Percentiles rank a stretch among this genome's conserved stretches.
Evolutionary conservation across 2,797 vertebrate species (phyloP).

Genomic region (Hydrocynus forskahlii): DNA sequence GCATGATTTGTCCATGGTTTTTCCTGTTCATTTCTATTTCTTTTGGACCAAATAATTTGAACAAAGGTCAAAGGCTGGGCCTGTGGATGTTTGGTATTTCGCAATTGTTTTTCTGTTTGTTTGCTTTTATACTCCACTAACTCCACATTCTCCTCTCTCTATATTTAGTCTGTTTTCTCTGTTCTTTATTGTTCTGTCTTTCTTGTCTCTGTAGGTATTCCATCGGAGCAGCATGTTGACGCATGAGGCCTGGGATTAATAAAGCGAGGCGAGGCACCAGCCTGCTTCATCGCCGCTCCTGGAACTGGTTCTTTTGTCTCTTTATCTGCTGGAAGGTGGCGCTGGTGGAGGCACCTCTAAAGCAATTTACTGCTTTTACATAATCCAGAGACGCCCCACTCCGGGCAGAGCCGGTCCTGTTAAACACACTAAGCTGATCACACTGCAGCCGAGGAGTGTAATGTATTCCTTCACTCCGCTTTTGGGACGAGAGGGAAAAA

Average conservation of each 20-base stretch:
- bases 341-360: constrained; percentile 30
- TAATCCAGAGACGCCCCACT: constrained; percentile 48
- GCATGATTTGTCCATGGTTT: too few species aligned
- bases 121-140: too few species aligned
- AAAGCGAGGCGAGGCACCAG: not conserved
- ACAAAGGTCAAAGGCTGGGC: too few species aligned
- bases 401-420: constrained; percentile 50
- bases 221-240: not conserved
- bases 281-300: not conserved
- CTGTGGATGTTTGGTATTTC: too few species aligned
- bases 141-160: not conserved
- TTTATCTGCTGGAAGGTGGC: constrained; percentile 7
- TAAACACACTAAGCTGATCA: constrained; percentile 54
- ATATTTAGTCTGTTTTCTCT: not conserved
- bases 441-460: constrained; percentile 41
- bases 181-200: not conserved
- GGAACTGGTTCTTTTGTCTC: not conserved
- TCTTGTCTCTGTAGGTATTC: not conserved
- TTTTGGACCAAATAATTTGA: too few species aligned
- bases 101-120: too few species aligned
- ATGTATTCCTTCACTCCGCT: constrained; percentile 46
- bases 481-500: not conserved
- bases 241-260: constrained; percentile 1
- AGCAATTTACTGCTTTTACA: constrained; percentile 52
- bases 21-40: too few species aligned